Base-by-base conservation (phyloP, 2,797 vertebrate genomes). In the Lophius americanus region DNA sequence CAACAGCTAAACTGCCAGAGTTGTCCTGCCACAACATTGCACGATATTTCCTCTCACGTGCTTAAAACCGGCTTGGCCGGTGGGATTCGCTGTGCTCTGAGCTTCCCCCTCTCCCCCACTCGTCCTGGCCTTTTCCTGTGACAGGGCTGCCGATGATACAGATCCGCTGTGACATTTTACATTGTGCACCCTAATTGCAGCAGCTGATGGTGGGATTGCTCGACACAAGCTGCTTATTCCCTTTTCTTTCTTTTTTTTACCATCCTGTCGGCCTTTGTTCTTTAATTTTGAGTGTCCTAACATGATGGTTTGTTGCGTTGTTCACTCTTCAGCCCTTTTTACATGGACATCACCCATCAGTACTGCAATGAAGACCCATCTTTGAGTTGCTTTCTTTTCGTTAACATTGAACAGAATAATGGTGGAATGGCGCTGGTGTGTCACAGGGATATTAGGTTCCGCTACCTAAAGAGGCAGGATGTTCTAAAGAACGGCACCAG, bases 111-210 rank as follows among this genome's bases (percentile, higher is more conserved):
- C 78, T 62, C 60, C 77, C 70, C 75, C 60, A 7, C 79, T 86
- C 61, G 69, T 86, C 73, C 68, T 90, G 86, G 88, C 87, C 85
- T 89, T 90, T 91, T 72, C 73, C 76, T 75, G 79, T 91, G 89
- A 88, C 87, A 90, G 85, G 75, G 82, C 83, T 88, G 86, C 82
- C 80, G 77, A 87, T 91, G 88, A 92, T 89, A 88, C 88, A 91
- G 89, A 93, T 93, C 86, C 85, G 35, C 87, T 80, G 82, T 92
- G 89, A 92, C 91, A 91, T 92, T 93, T 91, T 90, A 89, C 90
- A 90, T 90, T 91, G 88, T 90, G 83, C 73, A 86, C 73, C 83
- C 84, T 92, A 92, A 92, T 92, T 93, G 85, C 83, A 78, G 81
- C 83, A 85, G 84, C 86, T 88, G 84, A 88, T 85, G 76, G 85